These are phyloP conservation scores for Dryobota labecula DNA, from an alignment of 2,888 invertebrate species.

Conservation along the genomic window DNA sequence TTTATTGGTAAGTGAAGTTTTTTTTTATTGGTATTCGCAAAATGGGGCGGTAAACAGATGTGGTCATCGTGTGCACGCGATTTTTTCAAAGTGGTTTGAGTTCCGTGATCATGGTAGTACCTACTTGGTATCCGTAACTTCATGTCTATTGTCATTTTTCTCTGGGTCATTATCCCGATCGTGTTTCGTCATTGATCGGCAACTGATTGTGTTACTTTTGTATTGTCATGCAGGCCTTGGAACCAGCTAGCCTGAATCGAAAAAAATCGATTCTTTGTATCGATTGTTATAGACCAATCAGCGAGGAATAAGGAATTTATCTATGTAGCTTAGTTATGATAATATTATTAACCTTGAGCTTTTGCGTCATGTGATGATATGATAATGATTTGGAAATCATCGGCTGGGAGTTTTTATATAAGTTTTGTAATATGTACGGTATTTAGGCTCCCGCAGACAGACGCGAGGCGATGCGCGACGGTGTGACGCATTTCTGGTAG, in stretches of 20 bases:
- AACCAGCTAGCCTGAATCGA: slow-evolving; percentile 2
- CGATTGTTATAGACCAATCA: slow-evolving; percentile 11
- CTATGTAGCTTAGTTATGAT: slow-evolving; percentile 30
- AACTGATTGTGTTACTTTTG: slow-evolving; percentile 44
- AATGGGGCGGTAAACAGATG: too few relatives aligned
- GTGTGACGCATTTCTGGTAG: too few relatives aligned
- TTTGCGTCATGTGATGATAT: slow-evolving; percentile 25
- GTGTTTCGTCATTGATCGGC: slow-evolving; percentile 31
- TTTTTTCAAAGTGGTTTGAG: too few relatives aligned
- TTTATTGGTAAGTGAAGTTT: too few relatives aligned
- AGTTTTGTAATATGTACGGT: not conserved
- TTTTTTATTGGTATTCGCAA: too few relatives aligned
- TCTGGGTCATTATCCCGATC: slow-evolving; percentile 44
- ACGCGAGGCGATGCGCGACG: too few relatives aligned
- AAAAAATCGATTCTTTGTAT: slow-evolving; percentile 2
- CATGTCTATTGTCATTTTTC: slow-evolving; percentile 45
- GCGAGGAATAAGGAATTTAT: slow-evolving; percentile 3
- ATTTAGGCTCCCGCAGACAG: too few relatives aligned
- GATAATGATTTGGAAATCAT: slow-evolving; percentile 19
- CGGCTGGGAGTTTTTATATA: not conserved
- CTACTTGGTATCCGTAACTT: slow-evolving; percentile 62
- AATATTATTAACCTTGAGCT: slow-evolving; percentile 36
- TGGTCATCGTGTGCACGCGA: too few relatives aligned
- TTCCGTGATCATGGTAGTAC: too few relatives aligned
- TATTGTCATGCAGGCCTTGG: slow-evolving; percentile 53